phyloP scores from a whole-genome alignment of 2,113 vertebrate genomes.

The Suricata suricatta region DNA sequence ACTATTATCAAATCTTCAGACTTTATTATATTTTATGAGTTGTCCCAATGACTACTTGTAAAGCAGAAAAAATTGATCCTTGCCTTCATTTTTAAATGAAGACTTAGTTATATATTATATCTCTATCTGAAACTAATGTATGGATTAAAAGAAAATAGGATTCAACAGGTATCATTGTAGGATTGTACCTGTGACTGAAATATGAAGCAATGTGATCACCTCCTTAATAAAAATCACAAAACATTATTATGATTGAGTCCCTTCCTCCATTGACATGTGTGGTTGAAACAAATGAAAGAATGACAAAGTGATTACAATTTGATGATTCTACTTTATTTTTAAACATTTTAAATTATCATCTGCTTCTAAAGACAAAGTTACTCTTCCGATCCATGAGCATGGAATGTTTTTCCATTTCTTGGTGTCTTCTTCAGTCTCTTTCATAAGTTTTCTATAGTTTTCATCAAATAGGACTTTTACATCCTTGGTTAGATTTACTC shows the following conservation, averaged over 20 bases:
- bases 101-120: not conserved
- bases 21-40: not conserved
- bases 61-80: not conserved
- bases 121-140: slow-evolving; percentile 14
- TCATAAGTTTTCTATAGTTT: no score
- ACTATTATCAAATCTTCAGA: not conserved
- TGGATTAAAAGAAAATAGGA: not conserved
- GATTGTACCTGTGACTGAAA: not conserved
- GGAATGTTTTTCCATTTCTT: no score
- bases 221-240: not conserved
- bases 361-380: not conserved
- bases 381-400: no score
- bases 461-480: no score
- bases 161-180: not conserved
- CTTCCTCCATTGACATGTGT: not conserved
- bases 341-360: not conserved
- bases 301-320: slow-evolving; percentile 1
- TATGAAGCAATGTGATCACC: not conserved
- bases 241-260: not conserved
- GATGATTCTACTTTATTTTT: not conserved
- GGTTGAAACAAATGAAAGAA: not conserved
- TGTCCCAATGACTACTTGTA: not conserved
- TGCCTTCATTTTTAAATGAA: not conserved
- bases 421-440: no score
- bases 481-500: no score